Evolutionary conservation across 2,113 vertebrate species (phyloP).

Genomic region (Arizona elegans): DNA sequence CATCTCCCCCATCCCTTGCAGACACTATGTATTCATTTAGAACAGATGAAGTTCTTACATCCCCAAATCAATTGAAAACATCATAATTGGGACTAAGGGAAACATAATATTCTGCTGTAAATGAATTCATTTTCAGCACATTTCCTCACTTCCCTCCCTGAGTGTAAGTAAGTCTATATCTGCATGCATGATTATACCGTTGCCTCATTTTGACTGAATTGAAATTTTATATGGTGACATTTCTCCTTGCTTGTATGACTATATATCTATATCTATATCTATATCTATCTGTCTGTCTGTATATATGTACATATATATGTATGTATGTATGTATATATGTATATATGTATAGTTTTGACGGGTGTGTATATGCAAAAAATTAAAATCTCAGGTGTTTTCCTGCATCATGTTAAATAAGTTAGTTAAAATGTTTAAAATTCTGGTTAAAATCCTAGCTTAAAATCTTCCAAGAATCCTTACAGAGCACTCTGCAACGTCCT

Average conservation of each 20-base stretch:
- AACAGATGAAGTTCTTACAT: not conserved
- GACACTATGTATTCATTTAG: not conserved
- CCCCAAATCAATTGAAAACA: not conserved
- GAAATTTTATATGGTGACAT: not conserved
- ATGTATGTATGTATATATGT: too few relatives aligned
- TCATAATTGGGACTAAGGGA: not conserved
- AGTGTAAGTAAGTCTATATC: not conserved
- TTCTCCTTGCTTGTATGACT: not conserved
- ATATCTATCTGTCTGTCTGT: too few relatives aligned
- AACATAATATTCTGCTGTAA: not conserved
- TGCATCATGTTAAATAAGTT: too few relatives aligned
- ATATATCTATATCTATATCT: too few relatives aligned
- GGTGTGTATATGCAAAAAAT: too few relatives aligned
- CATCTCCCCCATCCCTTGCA: rapidly evolving
- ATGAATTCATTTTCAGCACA: not conserved
- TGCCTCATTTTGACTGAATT: not conserved
- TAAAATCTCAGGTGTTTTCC: too few relatives aligned
- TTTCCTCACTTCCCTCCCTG: not conserved
- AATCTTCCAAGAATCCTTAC: too few relatives aligned
- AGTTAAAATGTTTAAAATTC: too few relatives aligned
- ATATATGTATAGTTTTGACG: too few relatives aligned
- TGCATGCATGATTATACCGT: not conserved
- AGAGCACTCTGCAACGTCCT: too few relatives aligned
- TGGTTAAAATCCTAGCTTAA: too few relatives aligned
- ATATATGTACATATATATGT: too few relatives aligned